phyloP scores from a whole-genome alignment of 2,888 invertebrate species.

The Andricus curvator region DNA sequence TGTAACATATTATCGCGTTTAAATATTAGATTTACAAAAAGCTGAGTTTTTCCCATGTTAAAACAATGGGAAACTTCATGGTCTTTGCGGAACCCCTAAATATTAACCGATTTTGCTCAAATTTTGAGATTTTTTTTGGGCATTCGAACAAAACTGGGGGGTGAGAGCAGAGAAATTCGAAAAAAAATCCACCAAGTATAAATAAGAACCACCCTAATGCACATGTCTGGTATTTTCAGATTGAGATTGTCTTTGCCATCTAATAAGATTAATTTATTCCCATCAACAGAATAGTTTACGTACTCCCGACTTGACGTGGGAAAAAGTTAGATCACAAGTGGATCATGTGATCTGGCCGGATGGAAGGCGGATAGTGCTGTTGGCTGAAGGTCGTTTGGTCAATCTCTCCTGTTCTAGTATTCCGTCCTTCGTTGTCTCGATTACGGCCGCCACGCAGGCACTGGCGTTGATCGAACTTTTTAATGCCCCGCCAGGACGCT shows the following conservation, averaged over 20 bases:
- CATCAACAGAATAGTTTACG: slow-evolving; percentile 89
- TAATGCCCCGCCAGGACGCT: slow-evolving; percentile 95
- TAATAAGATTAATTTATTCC: slow-evolving; percentile 1
- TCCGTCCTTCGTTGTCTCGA: slow-evolving; percentile 98
- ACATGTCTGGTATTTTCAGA: too few species aligned
- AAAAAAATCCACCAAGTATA: too few species aligned
- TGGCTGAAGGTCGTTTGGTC: slow-evolving; percentile 97
- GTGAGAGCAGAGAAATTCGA: too few species aligned
- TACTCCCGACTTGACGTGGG: slow-evolving; percentile 97
- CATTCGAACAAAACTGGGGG: too few species aligned
- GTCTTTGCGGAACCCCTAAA: too few species aligned
- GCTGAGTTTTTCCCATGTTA: too few species aligned
- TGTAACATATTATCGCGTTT: too few species aligned
- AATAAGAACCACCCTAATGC: too few species aligned
- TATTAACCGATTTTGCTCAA: too few species aligned
- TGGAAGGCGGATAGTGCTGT: slow-evolving; percentile 94
- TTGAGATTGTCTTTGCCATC: neutral
- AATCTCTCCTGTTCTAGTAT: slow-evolving; percentile 98
- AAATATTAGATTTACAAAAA: too few species aligned
- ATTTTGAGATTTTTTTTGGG: too few species aligned
- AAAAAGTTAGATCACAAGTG: slow-evolving; percentile 97
- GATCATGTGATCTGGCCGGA: slow-evolving; percentile 99
- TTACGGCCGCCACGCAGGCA: slow-evolving; percentile 98
- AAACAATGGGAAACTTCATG: too few species aligned
- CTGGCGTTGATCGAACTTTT: slow-evolving; percentile 97